Conservation (phyloP, 2,113 vertebrate genomes). For the Martes martes region DNA sequence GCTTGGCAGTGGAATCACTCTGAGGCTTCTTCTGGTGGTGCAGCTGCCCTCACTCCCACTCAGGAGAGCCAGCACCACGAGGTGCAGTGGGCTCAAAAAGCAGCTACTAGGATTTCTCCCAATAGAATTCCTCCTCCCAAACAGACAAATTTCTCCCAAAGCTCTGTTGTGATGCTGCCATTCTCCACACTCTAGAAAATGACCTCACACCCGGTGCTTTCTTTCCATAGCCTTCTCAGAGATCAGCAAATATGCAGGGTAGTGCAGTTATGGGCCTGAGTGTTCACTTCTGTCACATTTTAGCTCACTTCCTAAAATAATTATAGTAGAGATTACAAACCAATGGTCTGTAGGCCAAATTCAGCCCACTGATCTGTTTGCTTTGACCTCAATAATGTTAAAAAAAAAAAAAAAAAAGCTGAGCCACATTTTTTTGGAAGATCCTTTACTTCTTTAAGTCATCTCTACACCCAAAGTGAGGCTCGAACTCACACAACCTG, state of each 20-base stretch:
- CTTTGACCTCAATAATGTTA: not conserved
- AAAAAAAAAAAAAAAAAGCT: not conserved
- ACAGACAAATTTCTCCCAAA: not conserved
- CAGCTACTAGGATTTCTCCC: not conserved
- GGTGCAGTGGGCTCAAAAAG: not conserved
- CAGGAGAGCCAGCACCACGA: not conserved
- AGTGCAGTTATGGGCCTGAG: not conserved
- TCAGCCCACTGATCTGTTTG: not conserved
- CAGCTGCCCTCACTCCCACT: not conserved
- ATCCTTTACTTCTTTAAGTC: not conserved
- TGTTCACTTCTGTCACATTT: slow-evolving; percentile 39
- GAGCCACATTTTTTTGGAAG: not conserved
- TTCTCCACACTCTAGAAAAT: slow-evolving; percentile 30
- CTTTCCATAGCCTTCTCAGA: slow-evolving; percentile 14
- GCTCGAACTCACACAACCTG: not conserved
- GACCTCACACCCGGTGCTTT: not conserved
- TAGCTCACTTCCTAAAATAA: slow-evolving; percentile 59
- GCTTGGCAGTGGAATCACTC: not conserved
- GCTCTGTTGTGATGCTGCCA: not conserved
- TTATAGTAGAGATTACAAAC: slow-evolving; percentile 43
- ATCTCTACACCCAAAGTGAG: not conserved
- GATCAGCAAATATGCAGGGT: slow-evolving; percentile 14
- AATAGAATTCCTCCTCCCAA: not conserved
- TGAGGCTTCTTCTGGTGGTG: not conserved
- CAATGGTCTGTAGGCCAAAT: slow-evolving; percentile 18